Conservation (phyloP, 2,113 vertebrate species). For the Narcine bancroftii region DNA sequence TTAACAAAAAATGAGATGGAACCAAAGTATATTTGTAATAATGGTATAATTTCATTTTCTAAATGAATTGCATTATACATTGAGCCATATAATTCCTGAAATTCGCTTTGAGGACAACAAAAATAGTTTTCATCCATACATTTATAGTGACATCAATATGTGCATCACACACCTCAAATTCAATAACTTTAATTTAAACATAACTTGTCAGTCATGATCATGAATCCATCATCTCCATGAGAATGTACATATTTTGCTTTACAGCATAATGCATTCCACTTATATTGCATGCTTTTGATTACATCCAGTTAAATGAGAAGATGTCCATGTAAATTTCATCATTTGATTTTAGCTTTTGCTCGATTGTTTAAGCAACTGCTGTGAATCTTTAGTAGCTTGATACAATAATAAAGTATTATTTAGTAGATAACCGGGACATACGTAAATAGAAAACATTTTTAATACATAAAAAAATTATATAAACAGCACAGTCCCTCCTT, state of each 20-base stretch:
- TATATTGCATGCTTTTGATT: background rate
- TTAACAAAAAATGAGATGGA: background rate
- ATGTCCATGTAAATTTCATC: background rate
- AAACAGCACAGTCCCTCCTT: background rate
- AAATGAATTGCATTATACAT: background rate
- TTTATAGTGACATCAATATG: background rate
- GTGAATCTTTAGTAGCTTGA: background rate
- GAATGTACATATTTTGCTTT: background rate
- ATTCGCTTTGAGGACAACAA: background rate
- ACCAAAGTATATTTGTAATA: background rate
- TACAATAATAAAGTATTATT: background rate
- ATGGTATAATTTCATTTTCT: background rate
- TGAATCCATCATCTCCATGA: background rate
- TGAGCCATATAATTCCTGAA: background rate
- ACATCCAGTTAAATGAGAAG: background rate
- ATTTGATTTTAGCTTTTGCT: background rate
- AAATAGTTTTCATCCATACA: background rate
- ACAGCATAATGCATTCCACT: background rate
- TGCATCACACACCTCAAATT: background rate
- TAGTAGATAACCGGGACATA: background rate
- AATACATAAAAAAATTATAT: background rate
- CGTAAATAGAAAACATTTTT: background rate
- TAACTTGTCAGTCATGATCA: background rate
- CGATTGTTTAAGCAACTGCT: background rate
- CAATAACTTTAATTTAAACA: background rate